Evolutionary conservation across 2,888 invertebrate species (phyloP), one percentile per base, ranked within the genome.

Genomic region (Dimorphilus gyrociliatus): DNA sequence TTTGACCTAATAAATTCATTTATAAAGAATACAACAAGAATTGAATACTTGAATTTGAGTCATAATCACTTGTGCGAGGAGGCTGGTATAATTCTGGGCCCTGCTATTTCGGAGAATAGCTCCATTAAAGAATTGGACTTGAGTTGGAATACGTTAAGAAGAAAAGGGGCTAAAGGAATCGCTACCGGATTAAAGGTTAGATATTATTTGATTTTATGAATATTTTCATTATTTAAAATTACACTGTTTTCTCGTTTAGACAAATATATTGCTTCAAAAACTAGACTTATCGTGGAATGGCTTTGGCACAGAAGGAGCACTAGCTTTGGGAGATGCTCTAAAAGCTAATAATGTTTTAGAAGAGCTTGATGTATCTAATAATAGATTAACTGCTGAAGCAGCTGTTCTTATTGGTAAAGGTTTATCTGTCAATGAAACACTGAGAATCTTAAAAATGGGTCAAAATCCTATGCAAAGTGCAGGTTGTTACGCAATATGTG

Each of bases 401-500:
- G 53, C 59, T 25, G 57, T 60, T 3, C 36, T 55, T 7, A 43
- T 61, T 29, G 58, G 55, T 3, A 60, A 59, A 40, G 60, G 60
- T 6, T 36, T 61, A 4, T 39, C 51, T 12, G 39, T 40, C 10
- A 61, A 60, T 42, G 56, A 57, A 33, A 43, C 50, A 2, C 45
- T 61, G 3, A 45, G 46, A 35, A 40, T 46, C 8, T 36, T 61
- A 12, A 59, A 53, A 59, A 50, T 61, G 43, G 58, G 57, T 5
- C 48, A 51, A 37, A 61, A 61, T 40, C 60, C 60, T 2, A 54
- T 61, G 54, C 56, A 59, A 39, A 55, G 53, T 40, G 51, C 57
- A 19, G 61, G 61, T 3, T 61, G 60, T 35, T 57, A 50, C 42
- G 58, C 51, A 23, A 53, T 61, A 15, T 51, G 53, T 42, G 53